A percentile compares a stretch with the other conserved stretches of the same genome.
Evolutionary conservation across 2,113 vertebrate genomes (phyloP).

Genomic region (Corythornis madagascariensis): DNA sequence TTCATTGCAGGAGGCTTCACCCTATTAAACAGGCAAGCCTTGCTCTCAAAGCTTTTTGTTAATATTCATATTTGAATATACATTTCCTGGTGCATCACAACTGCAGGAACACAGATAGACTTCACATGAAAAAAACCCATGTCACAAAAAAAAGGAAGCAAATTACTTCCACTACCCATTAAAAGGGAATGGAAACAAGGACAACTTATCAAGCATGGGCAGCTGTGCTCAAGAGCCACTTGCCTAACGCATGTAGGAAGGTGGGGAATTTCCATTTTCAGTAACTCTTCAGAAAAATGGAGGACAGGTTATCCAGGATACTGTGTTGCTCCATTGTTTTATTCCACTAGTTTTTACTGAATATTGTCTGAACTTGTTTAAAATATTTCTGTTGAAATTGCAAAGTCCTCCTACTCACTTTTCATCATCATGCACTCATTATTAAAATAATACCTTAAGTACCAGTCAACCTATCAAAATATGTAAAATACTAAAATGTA

Average conservation of each 20-base stretch:
- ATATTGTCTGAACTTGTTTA: conserved; percentile 3
- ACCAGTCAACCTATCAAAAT: not conserved
- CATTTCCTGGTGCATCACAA: not conserved
- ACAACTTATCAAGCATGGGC: not conserved
- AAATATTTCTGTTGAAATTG: not conserved
- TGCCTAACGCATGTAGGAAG: not conserved
- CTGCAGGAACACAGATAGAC: not conserved
- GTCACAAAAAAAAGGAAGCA: not conserved
- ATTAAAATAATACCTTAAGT: not conserved
- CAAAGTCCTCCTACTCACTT: conserved; percentile 28
- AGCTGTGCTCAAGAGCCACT: not conserved
- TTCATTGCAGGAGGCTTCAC: not conserved
- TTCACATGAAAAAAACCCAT: not conserved
- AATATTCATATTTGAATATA: not conserved
- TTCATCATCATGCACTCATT: not conserved
- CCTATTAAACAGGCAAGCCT: not conserved
- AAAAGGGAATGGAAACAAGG: not conserved
- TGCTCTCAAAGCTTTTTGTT: not conserved
- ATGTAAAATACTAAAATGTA: not conserved
- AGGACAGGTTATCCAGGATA: not conserved
- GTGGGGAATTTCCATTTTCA: not conserved
- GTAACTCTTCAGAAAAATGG: not conserved
- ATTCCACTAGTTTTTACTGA: not conserved
- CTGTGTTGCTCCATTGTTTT: not conserved
- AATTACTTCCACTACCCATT: not conserved